Conservation (phyloP, 2,113 vertebrate genomes). For the Onychostruthus taczanowskii region DNA sequence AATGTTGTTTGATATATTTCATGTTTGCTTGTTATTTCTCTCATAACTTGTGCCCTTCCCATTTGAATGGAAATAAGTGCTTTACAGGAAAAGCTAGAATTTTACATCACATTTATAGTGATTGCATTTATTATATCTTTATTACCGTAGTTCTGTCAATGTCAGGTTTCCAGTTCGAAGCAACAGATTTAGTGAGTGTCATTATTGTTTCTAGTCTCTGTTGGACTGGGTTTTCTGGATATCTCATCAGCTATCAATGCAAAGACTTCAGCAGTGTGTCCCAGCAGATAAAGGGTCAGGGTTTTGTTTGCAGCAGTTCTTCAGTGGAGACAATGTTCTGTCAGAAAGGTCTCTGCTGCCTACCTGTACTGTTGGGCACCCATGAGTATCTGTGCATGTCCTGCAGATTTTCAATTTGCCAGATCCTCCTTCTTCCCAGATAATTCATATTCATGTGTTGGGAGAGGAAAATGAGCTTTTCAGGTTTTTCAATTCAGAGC, state of each 20-base stretch:
- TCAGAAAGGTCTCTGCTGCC: neutral
- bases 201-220: neutral
- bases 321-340: neutral
- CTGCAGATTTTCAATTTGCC: neutral
- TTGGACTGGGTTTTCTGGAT: neutral
- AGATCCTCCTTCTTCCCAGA: fast-evolving
- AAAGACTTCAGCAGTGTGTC: neutral
- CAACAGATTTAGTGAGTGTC: neutral
- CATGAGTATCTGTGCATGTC: neutral
- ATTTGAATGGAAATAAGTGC: neutral
- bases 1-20: neutral
- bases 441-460: neutral
- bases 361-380: fast-evolving
- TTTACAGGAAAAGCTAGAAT: neutral
- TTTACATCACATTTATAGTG: neutral
- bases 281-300: neutral
- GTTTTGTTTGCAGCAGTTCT: neutral
- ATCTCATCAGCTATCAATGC: neutral
- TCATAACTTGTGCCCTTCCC: neutral
- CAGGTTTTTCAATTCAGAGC: neutral
- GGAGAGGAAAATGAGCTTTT: neutral
- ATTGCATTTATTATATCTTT: neutral
- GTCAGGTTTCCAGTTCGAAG: neutral
- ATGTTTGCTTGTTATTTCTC: neutral
- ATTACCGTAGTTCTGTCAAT: neutral